Evolutionary conservation across 2,888 invertebrate species (phyloP).

Genomic region (Caenorhabditis sp.): DNA sequence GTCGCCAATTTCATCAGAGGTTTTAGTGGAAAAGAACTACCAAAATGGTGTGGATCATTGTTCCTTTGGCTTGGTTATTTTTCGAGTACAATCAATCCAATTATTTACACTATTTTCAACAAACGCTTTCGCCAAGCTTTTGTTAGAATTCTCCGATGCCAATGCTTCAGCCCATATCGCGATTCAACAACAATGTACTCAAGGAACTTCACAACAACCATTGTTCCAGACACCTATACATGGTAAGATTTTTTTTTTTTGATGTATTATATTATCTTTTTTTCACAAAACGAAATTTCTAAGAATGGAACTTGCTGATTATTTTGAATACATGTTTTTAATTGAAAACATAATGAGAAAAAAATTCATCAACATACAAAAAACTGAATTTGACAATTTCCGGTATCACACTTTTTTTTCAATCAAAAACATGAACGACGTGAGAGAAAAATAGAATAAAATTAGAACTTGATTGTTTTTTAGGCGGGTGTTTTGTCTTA

Average conservation of each 20-base stretch:
- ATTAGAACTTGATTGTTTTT: too few relatives aligned
- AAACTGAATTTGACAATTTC: slow-evolving; percentile 6
- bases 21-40: slow-evolving; percentile 76
- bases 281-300: too few relatives aligned
- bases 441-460: too few relatives aligned
- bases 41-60: slow-evolving; percentile 76
- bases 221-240: slow-evolving; percentile 61
- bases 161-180: slow-evolving; percentile 53
- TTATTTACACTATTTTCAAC: slow-evolving; percentile 94
- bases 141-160: slow-evolving; percentile 63
- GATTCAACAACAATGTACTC: slow-evolving; percentile 52
- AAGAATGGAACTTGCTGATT: too few relatives aligned
- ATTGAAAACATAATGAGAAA: slow-evolving; percentile 1
- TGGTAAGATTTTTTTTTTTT: slow-evolving; percentile 50
- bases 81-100: slow-evolving; percentile 92
- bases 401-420: background rate
- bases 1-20: slow-evolving; percentile 86
- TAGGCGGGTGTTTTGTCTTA: too few relatives aligned
- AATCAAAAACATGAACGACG: too few relatives aligned
- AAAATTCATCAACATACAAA: background rate
- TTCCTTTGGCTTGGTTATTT: slow-evolving; percentile 93
- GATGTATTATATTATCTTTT: too few relatives aligned
- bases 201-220: slow-evolving; percentile 58
- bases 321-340: too few relatives aligned
- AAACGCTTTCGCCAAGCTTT: slow-evolving; percentile 81